Percentiles rank a stretch among this genome's conserved stretches.
Conservation (phyloP, 2,797 vertebrate species). For the Calcarius lapponicus region DNA sequence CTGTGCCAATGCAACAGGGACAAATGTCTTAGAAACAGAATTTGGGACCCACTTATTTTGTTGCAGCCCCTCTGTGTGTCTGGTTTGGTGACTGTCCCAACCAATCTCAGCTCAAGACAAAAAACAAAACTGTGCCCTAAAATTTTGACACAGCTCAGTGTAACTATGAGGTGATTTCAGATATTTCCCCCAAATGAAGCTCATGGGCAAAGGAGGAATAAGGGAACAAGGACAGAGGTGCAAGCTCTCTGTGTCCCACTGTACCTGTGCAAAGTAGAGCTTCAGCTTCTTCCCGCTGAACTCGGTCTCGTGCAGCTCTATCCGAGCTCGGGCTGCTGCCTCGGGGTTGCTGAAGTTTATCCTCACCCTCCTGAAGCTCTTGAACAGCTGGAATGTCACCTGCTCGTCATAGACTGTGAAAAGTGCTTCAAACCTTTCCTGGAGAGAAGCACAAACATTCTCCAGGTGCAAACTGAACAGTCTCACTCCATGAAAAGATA, state of each 20-base stretch:
- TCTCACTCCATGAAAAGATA: background rate
- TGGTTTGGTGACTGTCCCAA: background rate
- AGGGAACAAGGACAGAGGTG: background rate
- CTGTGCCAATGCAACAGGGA: background rate
- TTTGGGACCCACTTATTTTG: background rate
- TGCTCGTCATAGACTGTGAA: conserved; percentile 92
- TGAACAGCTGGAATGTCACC: conserved; percentile 93
- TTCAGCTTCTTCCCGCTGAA: conserved; percentile 93
- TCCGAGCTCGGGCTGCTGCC: conserved; percentile 90
- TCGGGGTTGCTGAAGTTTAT: conserved; percentile 97
- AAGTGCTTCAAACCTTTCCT: conserved; percentile 95
- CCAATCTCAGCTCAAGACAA: background rate
- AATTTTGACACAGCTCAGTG: too few relatives aligned
- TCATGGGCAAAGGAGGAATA: accelerated
- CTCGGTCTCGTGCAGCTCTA: conserved; percentile 93
- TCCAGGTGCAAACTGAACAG: background rate
- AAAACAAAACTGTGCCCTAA: background rate
- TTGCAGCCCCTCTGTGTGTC: background rate
- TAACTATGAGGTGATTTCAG: background rate
- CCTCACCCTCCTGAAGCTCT: conserved; percentile 94
- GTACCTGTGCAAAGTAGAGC: conserved; percentile 95
- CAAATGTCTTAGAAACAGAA: background rate
- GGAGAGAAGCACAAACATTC: background rate
- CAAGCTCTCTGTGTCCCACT: background rate
- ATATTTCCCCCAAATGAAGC: background rate